These are phyloP conservation scores for Laupala kohalensis DNA, from an alignment of 1,140 invertebrate species.

Conservation along the genomic window DNA sequence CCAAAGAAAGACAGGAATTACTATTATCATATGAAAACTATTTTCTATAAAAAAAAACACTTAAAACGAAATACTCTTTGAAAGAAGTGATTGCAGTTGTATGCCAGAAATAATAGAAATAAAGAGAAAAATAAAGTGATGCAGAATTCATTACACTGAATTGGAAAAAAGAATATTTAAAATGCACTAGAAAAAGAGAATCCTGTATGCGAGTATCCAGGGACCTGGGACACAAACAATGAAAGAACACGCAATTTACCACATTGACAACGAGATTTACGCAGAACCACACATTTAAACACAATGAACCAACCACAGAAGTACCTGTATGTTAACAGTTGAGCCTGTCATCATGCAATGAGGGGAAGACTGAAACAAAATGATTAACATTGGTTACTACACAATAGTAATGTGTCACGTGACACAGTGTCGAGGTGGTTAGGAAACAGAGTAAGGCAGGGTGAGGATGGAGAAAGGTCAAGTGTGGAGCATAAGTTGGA, in stretches of 20 bases:
- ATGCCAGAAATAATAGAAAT: background rate
- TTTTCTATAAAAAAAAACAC: too few relatives aligned
- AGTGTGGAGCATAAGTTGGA: background rate
- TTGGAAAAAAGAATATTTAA: background rate
- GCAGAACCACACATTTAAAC: conserved; percentile 17
- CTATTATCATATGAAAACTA: too few relatives aligned
- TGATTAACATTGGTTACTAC: conserved; percentile 19
- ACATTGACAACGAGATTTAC: conserved; percentile 9
- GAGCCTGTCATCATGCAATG: conserved; percentile 26
- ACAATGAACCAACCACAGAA: conserved; percentile 17
- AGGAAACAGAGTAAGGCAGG: background rate
- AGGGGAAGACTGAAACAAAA: conserved; percentile 26
- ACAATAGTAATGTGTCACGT: conserved; percentile 8
- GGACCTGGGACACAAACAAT: conserved; percentile 13
- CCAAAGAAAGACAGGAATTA: background rate
- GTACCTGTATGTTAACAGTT: conserved; percentile 23
- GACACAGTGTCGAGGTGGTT: too few relatives aligned
- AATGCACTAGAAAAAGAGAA: background rate
- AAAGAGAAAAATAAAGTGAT: background rate
- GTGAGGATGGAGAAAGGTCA: background rate
- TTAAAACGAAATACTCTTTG: too few relatives aligned
- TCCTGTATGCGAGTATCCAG: background rate
- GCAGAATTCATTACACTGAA: background rate
- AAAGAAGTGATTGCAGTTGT: background rate
- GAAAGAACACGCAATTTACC: conserved; percentile 7